Conservation (phyloP, 2,113 vertebrate genomes). For the Phoxinus phoxinus region DNA sequence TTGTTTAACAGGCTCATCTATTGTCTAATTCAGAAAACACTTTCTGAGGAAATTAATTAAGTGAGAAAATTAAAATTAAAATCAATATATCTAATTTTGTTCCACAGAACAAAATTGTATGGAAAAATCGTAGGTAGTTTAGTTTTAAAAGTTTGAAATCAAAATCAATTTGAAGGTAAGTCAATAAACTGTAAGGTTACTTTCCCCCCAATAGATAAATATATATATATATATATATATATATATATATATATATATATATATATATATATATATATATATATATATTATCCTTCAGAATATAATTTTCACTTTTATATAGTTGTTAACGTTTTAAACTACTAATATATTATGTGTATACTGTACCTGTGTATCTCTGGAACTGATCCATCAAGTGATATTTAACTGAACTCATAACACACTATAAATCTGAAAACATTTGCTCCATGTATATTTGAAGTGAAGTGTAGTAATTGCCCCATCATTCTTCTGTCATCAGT, state of each 20-base stretch:
- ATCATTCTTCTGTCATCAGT: neutral
- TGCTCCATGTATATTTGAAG: neutral
- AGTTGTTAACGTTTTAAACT: neutral
- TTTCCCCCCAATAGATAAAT: neutral
- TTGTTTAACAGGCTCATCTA: too few species aligned
- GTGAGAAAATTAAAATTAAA: too few species aligned
- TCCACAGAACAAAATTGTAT: neutral
- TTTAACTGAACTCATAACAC: neutral
- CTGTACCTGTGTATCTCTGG: too few species aligned
- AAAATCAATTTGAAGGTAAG: neutral
- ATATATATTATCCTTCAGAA: neutral
- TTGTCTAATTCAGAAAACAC: too few species aligned
- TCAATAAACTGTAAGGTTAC: neutral
- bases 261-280: too few species aligned
- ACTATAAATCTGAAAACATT: neutral
- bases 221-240: too few species aligned
- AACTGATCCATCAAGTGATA: too few species aligned
- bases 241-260: too few species aligned
- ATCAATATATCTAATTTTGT: too few species aligned
- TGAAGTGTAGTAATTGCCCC: neutral
- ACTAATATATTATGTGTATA: too few species aligned
- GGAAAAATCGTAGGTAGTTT: neutral
- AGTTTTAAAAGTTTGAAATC: too few species aligned
- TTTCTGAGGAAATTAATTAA: too few species aligned
- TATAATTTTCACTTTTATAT: neutral